Percentiles rank a stretch among this genome's conserved stretches.
phyloP scores from a whole-genome alignment of 2,113 vertebrate genomes.

The Haemorhous mexicanus region DNA sequence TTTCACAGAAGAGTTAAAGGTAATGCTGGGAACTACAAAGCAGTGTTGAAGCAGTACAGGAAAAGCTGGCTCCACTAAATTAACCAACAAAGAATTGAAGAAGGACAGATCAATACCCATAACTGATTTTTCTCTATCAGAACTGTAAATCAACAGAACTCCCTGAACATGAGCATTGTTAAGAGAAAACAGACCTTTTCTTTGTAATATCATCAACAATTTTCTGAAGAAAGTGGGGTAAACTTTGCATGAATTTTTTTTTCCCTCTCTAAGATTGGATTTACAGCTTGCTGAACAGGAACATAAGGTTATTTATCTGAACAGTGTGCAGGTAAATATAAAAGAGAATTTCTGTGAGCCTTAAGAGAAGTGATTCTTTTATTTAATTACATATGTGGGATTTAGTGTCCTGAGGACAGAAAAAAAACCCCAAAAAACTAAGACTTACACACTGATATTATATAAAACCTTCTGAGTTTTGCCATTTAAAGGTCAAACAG shows the following conservation, averaged over 20 bases:
- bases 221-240: neutral
- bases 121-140: constrained; percentile 12
- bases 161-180: neutral
- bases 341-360: neutral
- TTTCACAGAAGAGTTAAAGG: neutral
- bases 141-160: constrained; percentile 11
- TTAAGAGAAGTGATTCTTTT: neutral
- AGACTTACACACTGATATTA: neutral
- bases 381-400: neutral
- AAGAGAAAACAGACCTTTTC: neutral
- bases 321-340: neutral
- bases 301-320: neutral
- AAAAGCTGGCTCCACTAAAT: neutral
- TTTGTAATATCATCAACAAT: neutral
- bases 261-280: neutral
- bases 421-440: rapidly evolving
- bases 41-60: neutral
- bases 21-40: neutral
- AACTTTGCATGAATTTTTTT: neutral
- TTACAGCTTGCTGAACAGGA: neutral
- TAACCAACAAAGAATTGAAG: constrained; percentile 10
- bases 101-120: constrained; percentile 12
- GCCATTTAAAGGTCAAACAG: constrained; percentile 31
- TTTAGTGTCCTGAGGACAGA: neutral
- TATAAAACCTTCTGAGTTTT: constrained; percentile 1